Evolutionary conservation across 2,797 vertebrate genomes (phyloP).

Genomic region (Channa striata): DNA sequence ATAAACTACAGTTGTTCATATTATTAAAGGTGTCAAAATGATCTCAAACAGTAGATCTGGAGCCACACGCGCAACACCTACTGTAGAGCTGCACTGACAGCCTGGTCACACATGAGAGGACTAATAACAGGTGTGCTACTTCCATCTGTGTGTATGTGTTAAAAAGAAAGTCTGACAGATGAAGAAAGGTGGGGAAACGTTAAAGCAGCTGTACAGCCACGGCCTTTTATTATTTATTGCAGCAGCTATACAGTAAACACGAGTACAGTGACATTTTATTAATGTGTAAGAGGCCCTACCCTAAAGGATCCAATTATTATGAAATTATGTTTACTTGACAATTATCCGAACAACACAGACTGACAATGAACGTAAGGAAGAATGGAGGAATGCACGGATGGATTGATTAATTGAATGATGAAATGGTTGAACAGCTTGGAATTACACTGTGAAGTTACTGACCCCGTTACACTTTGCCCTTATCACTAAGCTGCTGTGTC

Average conservation of each 20-base stretch:
- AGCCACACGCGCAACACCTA: not conserved
- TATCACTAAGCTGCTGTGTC: constrained; percentile 56
- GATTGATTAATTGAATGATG: constrained; percentile 34
- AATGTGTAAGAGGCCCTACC: not conserved
- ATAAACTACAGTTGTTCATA: not conserved
- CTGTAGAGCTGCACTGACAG: not conserved
- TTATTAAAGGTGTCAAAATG: constrained; percentile 9
- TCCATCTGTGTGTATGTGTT: not conserved
- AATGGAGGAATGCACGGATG: constrained; percentile 4
- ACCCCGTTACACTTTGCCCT: constrained; percentile 58
- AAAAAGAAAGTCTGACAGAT: not conserved
- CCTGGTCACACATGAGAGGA: constrained; percentile 10
- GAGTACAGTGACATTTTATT: constrained; percentile 20
- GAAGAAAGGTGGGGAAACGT: not conserved
- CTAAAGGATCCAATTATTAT: not conserved
- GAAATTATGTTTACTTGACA: not conserved
- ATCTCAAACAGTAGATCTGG: constrained; percentile 4
- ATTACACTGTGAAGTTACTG: constrained; percentile 69
- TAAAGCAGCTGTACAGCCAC: not conserved
- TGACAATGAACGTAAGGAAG: constrained; percentile 1
- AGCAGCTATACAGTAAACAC: not conserved
- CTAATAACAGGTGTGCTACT: constrained; percentile 9
- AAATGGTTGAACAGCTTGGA: constrained; percentile 60
- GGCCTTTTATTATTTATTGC: constrained; percentile 1
- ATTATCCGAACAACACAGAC: constrained; percentile 1